phyloP scores from a whole-genome alignment of 2,888 invertebrate genomes.

The Ormyrus pomaceus region DNA sequence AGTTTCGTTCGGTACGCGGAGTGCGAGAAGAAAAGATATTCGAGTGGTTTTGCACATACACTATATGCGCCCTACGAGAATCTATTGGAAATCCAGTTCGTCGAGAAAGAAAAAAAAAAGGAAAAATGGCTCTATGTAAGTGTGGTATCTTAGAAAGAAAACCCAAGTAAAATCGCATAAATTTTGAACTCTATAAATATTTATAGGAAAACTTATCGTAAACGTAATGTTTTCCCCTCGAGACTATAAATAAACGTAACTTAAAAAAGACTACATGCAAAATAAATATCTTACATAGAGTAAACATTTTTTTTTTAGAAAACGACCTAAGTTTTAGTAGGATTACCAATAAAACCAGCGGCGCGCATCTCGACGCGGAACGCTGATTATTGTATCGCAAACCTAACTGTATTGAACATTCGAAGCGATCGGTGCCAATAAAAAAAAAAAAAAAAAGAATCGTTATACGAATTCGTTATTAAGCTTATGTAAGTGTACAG shows the following conservation, averaged over 20 bases:
- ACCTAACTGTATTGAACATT: slow-evolving; percentile 35
- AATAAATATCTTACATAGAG: slow-evolving; percentile 54
- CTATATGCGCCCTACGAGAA: slow-evolving; percentile 24
- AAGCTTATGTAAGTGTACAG: slow-evolving; percentile 54
- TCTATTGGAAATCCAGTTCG: slow-evolving; percentile 18
- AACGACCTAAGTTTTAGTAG: slow-evolving; percentile 43
- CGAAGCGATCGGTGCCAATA: slow-evolving; percentile 50
- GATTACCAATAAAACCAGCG: slow-evolving; percentile 11
- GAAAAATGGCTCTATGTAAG: slow-evolving; percentile 57
- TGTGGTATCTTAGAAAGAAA: slow-evolving; percentile 28
- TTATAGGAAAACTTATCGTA: slow-evolving; percentile 46
- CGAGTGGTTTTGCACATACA: slow-evolving; percentile 47
- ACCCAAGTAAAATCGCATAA: slow-evolving; percentile 21
- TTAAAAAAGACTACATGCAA: slow-evolving; percentile 7
- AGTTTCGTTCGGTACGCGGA: slow-evolving; percentile 31
- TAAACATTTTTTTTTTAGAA: slow-evolving; percentile 52
- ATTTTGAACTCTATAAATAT: slow-evolving; percentile 48
- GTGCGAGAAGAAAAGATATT: slow-evolving; percentile 47
- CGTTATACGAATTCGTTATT: slow-evolving; percentile 49
- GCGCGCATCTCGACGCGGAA: slow-evolving; percentile 29
- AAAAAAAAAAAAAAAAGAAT: slow-evolving; percentile 15
- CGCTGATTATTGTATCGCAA: slow-evolving; percentile 45
- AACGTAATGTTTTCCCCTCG: slow-evolving; percentile 37
- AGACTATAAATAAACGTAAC: slow-evolving; percentile 28
- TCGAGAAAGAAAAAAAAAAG: background rate